Base-by-base conservation (phyloP, 2,888 invertebrate genomes). In the Lepas anatifera region DNA sequence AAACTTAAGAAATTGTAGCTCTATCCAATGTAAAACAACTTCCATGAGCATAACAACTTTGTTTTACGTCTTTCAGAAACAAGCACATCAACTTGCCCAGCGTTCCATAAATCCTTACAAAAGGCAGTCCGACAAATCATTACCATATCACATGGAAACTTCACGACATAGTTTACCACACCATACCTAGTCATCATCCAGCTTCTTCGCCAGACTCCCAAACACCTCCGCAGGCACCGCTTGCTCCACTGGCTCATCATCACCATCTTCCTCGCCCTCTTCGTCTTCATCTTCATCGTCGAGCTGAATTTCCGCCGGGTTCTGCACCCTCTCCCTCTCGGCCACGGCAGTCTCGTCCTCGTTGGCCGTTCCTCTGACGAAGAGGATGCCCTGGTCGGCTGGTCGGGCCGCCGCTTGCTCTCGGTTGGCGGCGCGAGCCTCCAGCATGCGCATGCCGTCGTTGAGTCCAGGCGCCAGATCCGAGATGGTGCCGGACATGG, bases 161-260 rank as follows among this genome's bases (percentile, higher is more conserved):
- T n/a, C n/a, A n/a, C n/a, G n/a, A n/a, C n/a, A n/a, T n/a, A n/a
- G n/a, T n/a, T n/a, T n/a, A n/a, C n/a, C n/a, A n/a, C n/a, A n/a
- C n/a, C n/a, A n/a, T n/a, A n/a, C 52, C 52, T 72, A 71, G 41
- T 74, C 67, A 2, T 72, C 71, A 22, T 83, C 78, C 43, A 77
- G 78, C 69, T 78, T 78, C 75, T 74, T 75, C 72, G 84, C 85
- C 73, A 94, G 83, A 74, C 90, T 86, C 72, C 96, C 96, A 83
- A 96, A 97, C 4, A 97, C 94, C 81, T 95, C 89, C 64, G 88
- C 85, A 46, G 97, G 97, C 74, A 97, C 86, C 39, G 84, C 84
- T 81, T 93, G 90, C 78, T 92, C 89, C 78, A 92, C 89, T 70
- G 95, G 86, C 70, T 77, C 76, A 66, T 78, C 75, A 70, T 81